Base-by-base conservation (phyloP, 2,797 vertebrate species). In the Acrocephalus scirpaceus region DNA sequence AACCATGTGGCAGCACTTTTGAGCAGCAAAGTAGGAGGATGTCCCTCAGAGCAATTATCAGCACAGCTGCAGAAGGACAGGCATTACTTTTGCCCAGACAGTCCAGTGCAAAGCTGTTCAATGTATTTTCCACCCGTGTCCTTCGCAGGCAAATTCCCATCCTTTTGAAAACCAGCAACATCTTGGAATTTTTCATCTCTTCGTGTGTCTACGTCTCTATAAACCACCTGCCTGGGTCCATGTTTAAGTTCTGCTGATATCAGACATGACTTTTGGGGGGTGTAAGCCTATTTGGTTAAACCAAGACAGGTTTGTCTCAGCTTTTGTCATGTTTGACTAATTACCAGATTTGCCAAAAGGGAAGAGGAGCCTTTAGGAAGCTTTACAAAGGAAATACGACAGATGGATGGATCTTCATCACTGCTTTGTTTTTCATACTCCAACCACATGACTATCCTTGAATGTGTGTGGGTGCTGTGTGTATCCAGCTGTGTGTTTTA, bases 401-500 rank as follows among this genome's bases (percentile, higher is more conserved):
- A 86, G 90, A 94, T 64, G 38, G n/a, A 89, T 71, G 32, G 11
- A 26, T 70, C 69, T 83, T 75, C 70, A 66, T 65, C 29, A 32
- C 18, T 13, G 74, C 78, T 96, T 96, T 96, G 95, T 96, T 92
- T 86, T 85, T 79, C 56, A 69, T 38, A 9, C 51, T 82, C 54
- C 45, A 87, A 22, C 29, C 15, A 57, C 47, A 67, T 10, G 4
- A 42, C 32, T 6, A 0, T 25, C 71, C 53, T 61, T 86, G 70
- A 72, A 88, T 72, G 90, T 45, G 83, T 75, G 77, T 5, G 22
- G 77, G 58, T 85, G 75, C 51, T 18, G 2, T 92, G 93, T 96
- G 91, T 95, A 89, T 93, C 86, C 93, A 96, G 92, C 87, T 95
- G 89, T 86, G 88, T 82, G 89, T 79, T 94, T 93, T 58, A 90